These are phyloP conservation scores for Drosophila buzzatii DNA, from an alignment of 2,888 invertebrate genomes.

Conservation along the genomic window DNA sequence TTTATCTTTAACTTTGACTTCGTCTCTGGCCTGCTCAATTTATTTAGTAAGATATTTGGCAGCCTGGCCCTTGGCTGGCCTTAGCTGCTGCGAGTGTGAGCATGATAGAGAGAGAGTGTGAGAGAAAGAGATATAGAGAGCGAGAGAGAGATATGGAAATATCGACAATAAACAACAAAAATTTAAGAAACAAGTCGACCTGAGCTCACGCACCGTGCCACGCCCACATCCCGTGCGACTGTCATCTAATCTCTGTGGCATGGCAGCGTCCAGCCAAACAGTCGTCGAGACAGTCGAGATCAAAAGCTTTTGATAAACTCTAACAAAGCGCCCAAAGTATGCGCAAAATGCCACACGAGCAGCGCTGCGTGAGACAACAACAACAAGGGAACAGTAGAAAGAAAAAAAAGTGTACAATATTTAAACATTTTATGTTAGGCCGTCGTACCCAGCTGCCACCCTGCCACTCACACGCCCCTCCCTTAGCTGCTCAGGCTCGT, in stretches of 20 bases:
- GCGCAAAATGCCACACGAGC: slow-evolving; percentile 58
- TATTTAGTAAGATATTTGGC: slow-evolving; percentile 53
- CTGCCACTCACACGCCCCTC: too few relatives aligned
- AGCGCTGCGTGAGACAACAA: neutral
- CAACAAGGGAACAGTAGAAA: neutral
- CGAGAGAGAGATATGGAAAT: slow-evolving; percentile 10
- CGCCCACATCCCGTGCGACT: slow-evolving; percentile 3
- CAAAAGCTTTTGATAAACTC: slow-evolving; percentile 71
- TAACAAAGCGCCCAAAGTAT: slow-evolving; percentile 61
- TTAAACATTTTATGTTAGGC: slow-evolving; percentile 62
- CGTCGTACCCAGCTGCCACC: neutral
- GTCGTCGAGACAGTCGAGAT: slow-evolving; percentile 62
- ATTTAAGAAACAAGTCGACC: neutral
- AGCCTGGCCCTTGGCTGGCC: slow-evolving; percentile 36
- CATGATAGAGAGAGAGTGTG: neutral
- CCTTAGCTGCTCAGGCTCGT: neutral
- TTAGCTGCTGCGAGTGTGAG: neutral
- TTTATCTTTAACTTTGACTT: slow-evolving; percentile 38
- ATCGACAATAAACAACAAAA: slow-evolving; percentile 35
- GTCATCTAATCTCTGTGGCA: slow-evolving; percentile 40
- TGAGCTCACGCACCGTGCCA: slow-evolving; percentile 7
- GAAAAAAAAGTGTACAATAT: slow-evolving; percentile 44
- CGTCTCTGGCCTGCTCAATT: slow-evolving; percentile 41
- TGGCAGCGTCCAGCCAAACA: slow-evolving; percentile 37
- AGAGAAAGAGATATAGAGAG: neutral